Conservation (phyloP, 1,140 invertebrate species). For the Drosophila repleta region DNA sequence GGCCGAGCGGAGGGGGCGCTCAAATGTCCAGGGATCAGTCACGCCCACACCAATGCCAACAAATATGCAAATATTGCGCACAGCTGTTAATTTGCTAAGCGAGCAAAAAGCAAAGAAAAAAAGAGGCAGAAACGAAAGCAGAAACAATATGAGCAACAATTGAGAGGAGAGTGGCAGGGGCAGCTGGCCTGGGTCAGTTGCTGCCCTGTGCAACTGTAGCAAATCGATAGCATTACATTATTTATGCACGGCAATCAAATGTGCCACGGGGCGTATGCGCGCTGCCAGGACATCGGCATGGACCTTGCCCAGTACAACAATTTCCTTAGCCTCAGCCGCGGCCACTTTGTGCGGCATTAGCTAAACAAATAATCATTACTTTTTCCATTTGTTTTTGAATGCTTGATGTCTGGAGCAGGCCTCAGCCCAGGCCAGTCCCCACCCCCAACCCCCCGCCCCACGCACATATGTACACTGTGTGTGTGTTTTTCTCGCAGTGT, state of each 20-base stretch:
- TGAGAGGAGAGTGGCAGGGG: slow-evolving; percentile 10
- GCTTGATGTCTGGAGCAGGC: slow-evolving; percentile 43
- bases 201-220: slow-evolving; percentile 28
- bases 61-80: slow-evolving; percentile 73
- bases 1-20: not conserved
- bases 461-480: slow-evolving; percentile 14
- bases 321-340: slow-evolving; percentile 15
- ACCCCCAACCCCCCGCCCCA: not conserved
- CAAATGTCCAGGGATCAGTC: slow-evolving; percentile 21
- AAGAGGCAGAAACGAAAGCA: slow-evolving; percentile 25
- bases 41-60: slow-evolving; percentile 31
- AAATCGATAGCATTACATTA: slow-evolving; percentile 61
- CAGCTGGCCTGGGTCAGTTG: not conserved
- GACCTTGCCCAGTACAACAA: slow-evolving; percentile 14
- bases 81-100: slow-evolving; percentile 78
- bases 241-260: slow-evolving; percentile 77
- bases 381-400: slow-evolving; percentile 79
- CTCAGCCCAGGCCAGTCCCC: not conserved
- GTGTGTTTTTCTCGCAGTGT: slow-evolving; percentile 44
- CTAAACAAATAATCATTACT: slow-evolving; percentile 82
- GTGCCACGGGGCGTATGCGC: slow-evolving; percentile 75
- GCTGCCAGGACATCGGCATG: slow-evolving; percentile 34
- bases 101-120: slow-evolving; percentile 11
- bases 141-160: slow-evolving; percentile 62
- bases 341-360: slow-evolving; percentile 81